These are phyloP conservation scores for Myotis brandtii DNA, from an alignment of 2,113 vertebrate species.

Conservation along the genomic window DNA sequence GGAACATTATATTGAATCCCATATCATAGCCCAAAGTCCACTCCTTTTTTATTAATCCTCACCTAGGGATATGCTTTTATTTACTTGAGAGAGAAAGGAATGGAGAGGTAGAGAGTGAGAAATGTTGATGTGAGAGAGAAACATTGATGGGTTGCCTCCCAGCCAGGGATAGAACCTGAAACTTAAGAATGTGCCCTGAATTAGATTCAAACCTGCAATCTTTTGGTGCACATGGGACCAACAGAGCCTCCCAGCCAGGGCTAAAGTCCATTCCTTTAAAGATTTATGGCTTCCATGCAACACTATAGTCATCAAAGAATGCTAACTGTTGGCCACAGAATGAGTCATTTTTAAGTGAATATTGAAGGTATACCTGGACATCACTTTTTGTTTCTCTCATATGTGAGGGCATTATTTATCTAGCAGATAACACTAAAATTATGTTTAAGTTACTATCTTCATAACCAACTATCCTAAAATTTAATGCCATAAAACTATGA, in stretches of 20 bases:
- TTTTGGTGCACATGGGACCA: background rate
- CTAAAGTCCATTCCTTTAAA: conserved; percentile 1
- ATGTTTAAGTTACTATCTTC: background rate
- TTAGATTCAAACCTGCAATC: too few relatives aligned
- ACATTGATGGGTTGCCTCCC: background rate
- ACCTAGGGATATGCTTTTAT: background rate
- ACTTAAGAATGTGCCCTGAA: too few relatives aligned
- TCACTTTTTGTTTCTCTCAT: background rate
- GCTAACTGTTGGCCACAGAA: background rate
- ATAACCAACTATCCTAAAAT: conserved; percentile 6
- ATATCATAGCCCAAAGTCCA: background rate
- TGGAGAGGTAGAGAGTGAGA: background rate
- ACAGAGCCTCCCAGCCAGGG: background rate
- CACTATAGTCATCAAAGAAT: background rate
- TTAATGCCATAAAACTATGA: background rate
- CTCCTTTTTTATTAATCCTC: background rate
- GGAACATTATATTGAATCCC: background rate
- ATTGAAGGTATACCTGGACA: background rate
- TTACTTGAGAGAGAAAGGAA: background rate
- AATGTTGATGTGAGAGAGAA: background rate
- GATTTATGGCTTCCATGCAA: background rate
- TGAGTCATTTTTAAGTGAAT: background rate
- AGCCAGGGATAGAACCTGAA: too few relatives aligned
- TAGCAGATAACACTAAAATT: background rate
- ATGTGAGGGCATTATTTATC: background rate